Conservation (phyloP, 2,113 vertebrate genomes). For the Dasypus novemcinctus region DNA sequence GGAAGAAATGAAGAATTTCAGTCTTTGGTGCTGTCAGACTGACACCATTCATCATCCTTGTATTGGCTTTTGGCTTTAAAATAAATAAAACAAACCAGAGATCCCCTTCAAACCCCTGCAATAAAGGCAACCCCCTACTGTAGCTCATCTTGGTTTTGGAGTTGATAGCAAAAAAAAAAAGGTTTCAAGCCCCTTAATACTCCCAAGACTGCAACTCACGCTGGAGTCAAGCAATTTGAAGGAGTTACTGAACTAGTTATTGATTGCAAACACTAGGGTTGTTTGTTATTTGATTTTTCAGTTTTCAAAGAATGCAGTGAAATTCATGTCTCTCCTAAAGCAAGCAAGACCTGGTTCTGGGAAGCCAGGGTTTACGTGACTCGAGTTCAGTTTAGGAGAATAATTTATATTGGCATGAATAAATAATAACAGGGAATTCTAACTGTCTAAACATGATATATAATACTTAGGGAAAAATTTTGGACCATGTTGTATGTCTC, state of each 20-base stretch:
- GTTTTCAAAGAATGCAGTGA: conserved; percentile 74
- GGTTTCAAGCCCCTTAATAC: conserved; percentile 39
- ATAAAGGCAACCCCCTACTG: conserved; percentile 4
- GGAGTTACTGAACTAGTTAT: conserved; percentile 59
- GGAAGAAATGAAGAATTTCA: conserved; percentile 63
- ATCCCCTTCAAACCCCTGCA: conserved; percentile 29
- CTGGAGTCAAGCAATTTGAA: conserved; percentile 55
- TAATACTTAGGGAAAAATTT: conserved; percentile 73
- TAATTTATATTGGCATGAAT: conserved; percentile 81
- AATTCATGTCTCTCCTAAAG: conserved; percentile 61
- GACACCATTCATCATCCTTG: conserved; percentile 40
- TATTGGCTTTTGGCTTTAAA: conserved; percentile 65
- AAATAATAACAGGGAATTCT: conserved; percentile 80
- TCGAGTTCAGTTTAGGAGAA: conserved; percentile 77
- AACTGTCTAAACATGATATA: conserved; percentile 75
- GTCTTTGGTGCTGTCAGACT: neutral
- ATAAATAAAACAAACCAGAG: conserved; percentile 57
- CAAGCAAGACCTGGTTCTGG: conserved; percentile 68
- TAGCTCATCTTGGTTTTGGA: conserved; percentile 17
- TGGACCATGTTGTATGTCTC: conserved; percentile 48
- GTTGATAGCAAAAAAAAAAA: conserved; percentile 9
- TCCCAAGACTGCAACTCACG: conserved; percentile 50
- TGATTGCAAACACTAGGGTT: conserved; percentile 72
- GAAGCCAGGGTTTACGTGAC: conserved; percentile 80
- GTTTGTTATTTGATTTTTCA: conserved; percentile 76